Evolutionary conservation across 2,113 vertebrate genomes (phyloP).

Genomic region (Procavia capensis): DNA sequence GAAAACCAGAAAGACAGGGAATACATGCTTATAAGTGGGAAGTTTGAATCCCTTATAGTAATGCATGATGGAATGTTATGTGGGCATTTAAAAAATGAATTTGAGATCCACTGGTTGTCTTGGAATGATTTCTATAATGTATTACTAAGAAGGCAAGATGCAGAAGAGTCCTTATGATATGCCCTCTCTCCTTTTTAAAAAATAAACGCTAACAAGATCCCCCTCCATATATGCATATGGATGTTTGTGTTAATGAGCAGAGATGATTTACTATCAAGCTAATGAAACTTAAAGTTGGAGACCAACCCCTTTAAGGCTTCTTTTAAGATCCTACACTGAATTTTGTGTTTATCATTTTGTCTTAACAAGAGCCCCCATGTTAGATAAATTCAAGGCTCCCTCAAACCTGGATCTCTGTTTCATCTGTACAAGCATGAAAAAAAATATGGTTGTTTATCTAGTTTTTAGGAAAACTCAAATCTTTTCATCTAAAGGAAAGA

Average conservation of each 20-base stretch:
- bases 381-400: neutral
- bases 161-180: neutral
- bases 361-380: neutral
- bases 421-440: neutral
- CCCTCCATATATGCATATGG: neutral
- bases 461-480: neutral
- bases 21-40: neutral
- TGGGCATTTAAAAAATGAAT: neutral
- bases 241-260: neutral
- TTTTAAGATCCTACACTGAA: neutral
- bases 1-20: neutral
- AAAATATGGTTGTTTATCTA: neutral
- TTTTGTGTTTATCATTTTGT: neutral
- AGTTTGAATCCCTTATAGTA: neutral
- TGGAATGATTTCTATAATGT: slow-evolving; percentile 11
- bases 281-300: neutral
- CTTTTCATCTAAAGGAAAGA: neutral
- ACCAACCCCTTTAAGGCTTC: neutral
- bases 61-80: neutral
- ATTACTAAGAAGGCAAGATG: neutral
- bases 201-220: neutral
- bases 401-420: neutral
- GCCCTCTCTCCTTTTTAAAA: neutral
- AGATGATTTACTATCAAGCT: neutral
- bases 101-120: neutral